Conservation (phyloP, 2,113 vertebrate genomes). For the Podarcis muralis region DNA sequence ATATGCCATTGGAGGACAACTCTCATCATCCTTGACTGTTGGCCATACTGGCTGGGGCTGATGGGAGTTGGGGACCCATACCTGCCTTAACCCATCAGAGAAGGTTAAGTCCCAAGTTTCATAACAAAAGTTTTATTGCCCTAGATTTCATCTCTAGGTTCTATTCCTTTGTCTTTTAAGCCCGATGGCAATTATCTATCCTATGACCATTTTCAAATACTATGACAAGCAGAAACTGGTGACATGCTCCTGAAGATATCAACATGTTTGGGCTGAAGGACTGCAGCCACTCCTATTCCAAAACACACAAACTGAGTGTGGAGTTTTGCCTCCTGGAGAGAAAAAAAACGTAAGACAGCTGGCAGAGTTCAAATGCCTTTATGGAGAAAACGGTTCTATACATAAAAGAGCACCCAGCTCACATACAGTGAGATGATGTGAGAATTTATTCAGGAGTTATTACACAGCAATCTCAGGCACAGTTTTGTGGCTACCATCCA, state of each 20-base stretch:
- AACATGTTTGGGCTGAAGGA: not conserved
- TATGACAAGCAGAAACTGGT: not conserved
- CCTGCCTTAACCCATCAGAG: not conserved
- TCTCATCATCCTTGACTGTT: not conserved
- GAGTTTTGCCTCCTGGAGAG: not conserved
- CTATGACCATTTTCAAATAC: too few relatives aligned
- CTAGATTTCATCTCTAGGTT: not conserved
- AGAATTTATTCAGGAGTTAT: slow-evolving; percentile 67
- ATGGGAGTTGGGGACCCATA: too few relatives aligned
- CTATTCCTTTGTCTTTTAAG: not conserved
- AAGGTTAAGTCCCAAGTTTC: not conserved
- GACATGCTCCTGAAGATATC: not conserved
- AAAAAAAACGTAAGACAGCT: not conserved
- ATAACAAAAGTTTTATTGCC: not conserved
- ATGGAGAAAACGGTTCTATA: not conserved
- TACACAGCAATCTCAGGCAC: slow-evolving; percentile 41
- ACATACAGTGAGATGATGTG: slow-evolving; percentile 46
- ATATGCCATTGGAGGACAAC: not conserved
- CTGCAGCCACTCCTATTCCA: not conserved
- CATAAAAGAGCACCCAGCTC: not conserved
- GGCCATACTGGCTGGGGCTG: not conserved
- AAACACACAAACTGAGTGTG: not conserved
- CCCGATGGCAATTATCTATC: too few relatives aligned
- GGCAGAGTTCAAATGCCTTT: slow-evolving; percentile 12
- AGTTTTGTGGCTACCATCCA: not conserved